These are phyloP conservation scores for Mimas tiliae DNA, from an alignment of 2,888 invertebrate species.

Conservation along the genomic window DNA sequence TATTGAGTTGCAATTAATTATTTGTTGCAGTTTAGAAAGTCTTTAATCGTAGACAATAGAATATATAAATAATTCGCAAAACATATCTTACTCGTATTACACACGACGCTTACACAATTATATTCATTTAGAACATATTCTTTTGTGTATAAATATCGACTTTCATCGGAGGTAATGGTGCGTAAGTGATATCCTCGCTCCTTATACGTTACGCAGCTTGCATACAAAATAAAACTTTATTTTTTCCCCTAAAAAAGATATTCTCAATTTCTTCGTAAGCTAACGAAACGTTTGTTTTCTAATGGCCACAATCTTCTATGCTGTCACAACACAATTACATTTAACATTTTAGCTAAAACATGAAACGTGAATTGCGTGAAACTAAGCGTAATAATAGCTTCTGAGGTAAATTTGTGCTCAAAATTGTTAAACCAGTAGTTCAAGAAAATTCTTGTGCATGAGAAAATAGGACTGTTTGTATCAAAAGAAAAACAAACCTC, in stretches of 20 bases:
- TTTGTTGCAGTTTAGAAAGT: background rate
- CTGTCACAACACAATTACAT: background rate
- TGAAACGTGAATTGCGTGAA: slow-evolving; percentile 21
- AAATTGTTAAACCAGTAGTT: slow-evolving; percentile 14
- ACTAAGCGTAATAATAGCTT: slow-evolving; percentile 17
- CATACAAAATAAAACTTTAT: slow-evolving; percentile 18
- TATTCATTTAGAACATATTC: slow-evolving; percentile 26
- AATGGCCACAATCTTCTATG: slow-evolving; percentile 10
- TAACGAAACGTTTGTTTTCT: slow-evolving; percentile 9
- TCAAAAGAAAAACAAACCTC: no score
- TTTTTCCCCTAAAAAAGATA: slow-evolving; percentile 6
- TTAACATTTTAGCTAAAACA: slow-evolving; percentile 3
- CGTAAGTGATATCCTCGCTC: slow-evolving; percentile 31
- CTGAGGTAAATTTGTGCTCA: background rate
- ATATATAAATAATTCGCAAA: slow-evolving; percentile 17
- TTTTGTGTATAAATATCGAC: slow-evolving; percentile 30
- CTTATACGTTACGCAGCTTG: slow-evolving; percentile 25
- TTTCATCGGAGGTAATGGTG: slow-evolving; percentile 32
- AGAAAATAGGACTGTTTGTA: background rate
- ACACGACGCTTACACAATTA: slow-evolving; percentile 25
- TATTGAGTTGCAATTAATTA: no score
- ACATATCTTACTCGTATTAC: slow-evolving; percentile 18
- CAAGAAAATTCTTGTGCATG: background rate
- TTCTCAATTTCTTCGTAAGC: slow-evolving; percentile 1
- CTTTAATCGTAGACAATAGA: background rate